These are phyloP conservation scores for Botrylloides violaceus DNA, from an alignment of 23 tunicate genomes.

Conservation along the genomic window DNA sequence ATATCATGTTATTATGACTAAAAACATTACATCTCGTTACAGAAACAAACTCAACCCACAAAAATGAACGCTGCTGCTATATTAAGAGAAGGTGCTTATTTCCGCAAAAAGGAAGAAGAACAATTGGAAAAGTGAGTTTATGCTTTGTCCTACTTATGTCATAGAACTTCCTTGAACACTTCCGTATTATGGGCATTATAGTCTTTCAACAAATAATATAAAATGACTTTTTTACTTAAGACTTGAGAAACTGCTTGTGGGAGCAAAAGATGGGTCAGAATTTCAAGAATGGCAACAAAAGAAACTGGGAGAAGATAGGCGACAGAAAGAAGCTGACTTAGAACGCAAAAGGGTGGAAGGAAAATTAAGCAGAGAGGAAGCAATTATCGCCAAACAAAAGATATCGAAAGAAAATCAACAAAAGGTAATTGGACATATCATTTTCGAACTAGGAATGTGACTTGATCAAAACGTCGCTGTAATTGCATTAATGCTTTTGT, in stretches of 20 bases:
- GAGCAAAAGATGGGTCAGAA: constrained; percentile 71
- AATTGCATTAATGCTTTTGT: too few species aligned
- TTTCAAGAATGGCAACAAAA: constrained; percentile 75
- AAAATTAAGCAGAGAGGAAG: constrained; percentile 82
- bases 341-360: constrained; percentile 56
- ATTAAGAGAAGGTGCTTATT: constrained; percentile 74
- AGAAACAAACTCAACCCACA: constrained; percentile 25
- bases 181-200: too few species aligned
- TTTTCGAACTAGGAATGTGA: not conserved
- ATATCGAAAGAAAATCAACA: constrained; percentile 52
- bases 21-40: not conserved
- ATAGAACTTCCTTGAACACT: not conserved
- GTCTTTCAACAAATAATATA: too few species aligned
- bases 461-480: too few species aligned
- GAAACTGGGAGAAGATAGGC: constrained; percentile 46
- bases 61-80: constrained; percentile 94
- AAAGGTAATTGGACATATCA: constrained; percentile 20
- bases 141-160: not conserved
- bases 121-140: constrained; percentile 37
- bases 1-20: not conserved
- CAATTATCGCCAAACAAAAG: constrained; percentile 75
- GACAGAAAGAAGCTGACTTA: constrained; percentile 27
- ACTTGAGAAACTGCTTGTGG: constrained; percentile 65
- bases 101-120: constrained; percentile 75
- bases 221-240: too few species aligned